phyloP scores from a whole-genome alignment of 92 coral and sea anemone genomes.

The Phenganax subtilis region DNA sequence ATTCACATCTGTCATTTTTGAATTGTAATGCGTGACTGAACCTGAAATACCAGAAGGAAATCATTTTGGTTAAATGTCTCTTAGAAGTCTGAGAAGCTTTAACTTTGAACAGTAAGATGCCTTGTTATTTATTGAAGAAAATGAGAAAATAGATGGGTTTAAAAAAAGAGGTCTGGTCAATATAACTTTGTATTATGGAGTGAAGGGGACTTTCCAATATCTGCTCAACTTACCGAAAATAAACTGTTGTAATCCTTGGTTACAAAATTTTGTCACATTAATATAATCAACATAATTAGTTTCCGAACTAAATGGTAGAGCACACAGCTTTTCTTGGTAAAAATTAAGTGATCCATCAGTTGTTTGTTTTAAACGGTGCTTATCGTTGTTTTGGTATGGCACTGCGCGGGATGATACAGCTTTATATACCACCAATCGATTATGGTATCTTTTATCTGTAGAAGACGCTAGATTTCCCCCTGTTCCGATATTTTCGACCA shows the following conservation, averaged over 20 bases:
- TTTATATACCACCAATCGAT: not conserved
- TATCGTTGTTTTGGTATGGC: not conserved
- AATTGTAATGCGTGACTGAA: not conserved
- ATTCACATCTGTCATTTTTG: not conserved
- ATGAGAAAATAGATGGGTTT: no score
- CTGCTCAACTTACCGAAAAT: not conserved
- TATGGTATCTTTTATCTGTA: not conserved
- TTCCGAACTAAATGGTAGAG: not conserved
- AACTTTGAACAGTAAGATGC: no score
- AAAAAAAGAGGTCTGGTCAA: no score
- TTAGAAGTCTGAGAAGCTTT: no score
- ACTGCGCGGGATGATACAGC: not conserved
- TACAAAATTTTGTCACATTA: not conserved
- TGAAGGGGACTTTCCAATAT: no score
- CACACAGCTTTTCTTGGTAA: not conserved
- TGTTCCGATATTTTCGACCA: not conserved
- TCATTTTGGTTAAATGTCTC: no score
- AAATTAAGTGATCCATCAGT: not conserved
- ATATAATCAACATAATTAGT: not conserved
- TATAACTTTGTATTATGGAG: no score
- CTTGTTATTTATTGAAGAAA: no score
- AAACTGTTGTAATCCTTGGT: not conserved
- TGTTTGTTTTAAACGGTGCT: constrained; percentile 1
- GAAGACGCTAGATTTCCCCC: not conserved
- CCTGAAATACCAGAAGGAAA: not conserved